Percentiles rank a stretch among this genome's conserved stretches.
Evolutionary conservation across 2,113 vertebrate species (phyloP).

Genomic region (Picathartes gymnocephalus): DNA sequence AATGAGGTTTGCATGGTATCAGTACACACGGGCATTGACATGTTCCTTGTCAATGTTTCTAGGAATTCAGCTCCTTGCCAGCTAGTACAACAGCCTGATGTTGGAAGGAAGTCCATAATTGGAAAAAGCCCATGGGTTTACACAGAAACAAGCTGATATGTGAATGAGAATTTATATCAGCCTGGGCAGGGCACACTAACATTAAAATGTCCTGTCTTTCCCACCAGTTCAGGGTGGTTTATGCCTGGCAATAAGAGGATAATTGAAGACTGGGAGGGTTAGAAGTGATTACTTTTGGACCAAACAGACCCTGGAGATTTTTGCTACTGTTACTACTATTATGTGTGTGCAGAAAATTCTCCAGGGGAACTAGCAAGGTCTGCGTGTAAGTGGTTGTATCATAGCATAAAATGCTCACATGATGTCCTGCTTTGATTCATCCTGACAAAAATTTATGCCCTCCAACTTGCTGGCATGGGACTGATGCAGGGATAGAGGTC

Average conservation of each 20-base stretch:
- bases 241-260: background rate
- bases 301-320: background rate
- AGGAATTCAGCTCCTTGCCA: background rate
- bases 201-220: background rate
- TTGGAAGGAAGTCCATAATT: background rate
- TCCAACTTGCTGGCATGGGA: background rate
- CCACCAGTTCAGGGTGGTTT: background rate
- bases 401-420: background rate
- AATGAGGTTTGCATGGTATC: background rate
- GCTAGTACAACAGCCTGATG: background rate
- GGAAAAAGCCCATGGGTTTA: background rate
- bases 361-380: background rate
- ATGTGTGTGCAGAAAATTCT: background rate
- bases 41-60: background rate
- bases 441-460: background rate
- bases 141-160: background rate
- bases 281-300: background rate
- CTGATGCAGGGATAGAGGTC: background rate
- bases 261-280: background rate
- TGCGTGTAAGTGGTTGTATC: background rate
- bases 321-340: background rate
- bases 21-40: background rate
- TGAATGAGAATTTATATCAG: background rate
- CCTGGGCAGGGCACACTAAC: background rate
- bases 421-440: background rate